Evolutionary conservation across 2,113 vertebrate species (phyloP), one percentile per base, ranked within the genome.

Genomic region (Bucco capensis): DNA sequence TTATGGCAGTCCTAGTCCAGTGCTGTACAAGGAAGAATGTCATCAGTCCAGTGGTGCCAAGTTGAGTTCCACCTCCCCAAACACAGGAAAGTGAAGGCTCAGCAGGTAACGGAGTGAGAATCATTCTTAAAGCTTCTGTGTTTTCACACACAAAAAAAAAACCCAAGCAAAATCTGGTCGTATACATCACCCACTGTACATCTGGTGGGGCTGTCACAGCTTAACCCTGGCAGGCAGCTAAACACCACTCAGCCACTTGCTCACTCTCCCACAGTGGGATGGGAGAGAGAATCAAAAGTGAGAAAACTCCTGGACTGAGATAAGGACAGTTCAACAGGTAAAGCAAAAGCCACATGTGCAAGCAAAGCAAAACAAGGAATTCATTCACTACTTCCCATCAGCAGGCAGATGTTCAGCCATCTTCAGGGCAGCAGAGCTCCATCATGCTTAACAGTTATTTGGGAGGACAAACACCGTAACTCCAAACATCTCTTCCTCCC

Each of bases 371-470:
- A 73, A 5, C 10, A 40, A n/a, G n/a, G 49, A 60, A 87, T 61
- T 6, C 4, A 57, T 38, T 35, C 30, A 22, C 8, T 14, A 0
- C 38, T 54, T 30, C 38, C 35, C 22, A 31, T 1, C 0, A 8
- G n/a, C 54, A 40, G 31, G 33, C 31, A 53, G 49, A 18, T 58
- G 24, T 13, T 67, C 24, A 49, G 27, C 21, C 31, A 30, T 13
- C 31, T 35, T 31, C 54, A 73, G 53, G 51, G 31, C 8, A 23
- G 19, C 51, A 33, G 25, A 17, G 27, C 27, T 72, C 35, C 51
- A 8, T 27, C 51, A 14, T 0, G 0, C 0, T 0, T 6, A 31
- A 19, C 1, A 1, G 12, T 14, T 7, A 35, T 19, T 51, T 35
- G 35, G 44, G 31, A 78, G 74, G 31, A 14, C 6, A 16, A 74